phyloP scores from a whole-genome alignment of 2,888 invertebrate genomes.

The Tachystola acroxantha region DNA sequence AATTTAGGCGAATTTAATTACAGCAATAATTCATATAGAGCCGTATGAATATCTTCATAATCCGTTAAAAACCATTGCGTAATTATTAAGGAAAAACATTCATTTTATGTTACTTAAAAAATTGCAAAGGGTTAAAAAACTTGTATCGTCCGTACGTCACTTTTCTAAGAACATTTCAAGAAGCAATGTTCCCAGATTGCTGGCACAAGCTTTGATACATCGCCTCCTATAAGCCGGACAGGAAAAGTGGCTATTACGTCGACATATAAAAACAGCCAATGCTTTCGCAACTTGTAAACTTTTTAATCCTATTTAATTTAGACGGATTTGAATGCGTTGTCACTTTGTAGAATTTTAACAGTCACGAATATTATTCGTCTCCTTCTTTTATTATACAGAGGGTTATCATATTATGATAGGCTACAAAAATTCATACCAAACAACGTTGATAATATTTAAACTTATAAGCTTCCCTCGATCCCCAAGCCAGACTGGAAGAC shows the following conservation, averaged over 20 bases:
- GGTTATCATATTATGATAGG: too few relatives aligned
- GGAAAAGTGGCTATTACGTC: conserved; percentile 28
- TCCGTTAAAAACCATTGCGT: too few relatives aligned
- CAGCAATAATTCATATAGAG: too few relatives aligned
- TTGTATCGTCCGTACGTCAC: conserved; percentile 1
- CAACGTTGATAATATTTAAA: too few relatives aligned
- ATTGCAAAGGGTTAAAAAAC: neutral
- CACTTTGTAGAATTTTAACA: too few relatives aligned
- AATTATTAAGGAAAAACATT: neutral
- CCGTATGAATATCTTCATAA: too few relatives aligned
- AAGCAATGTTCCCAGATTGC: conserved; percentile 15
- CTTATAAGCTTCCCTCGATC: too few relatives aligned
- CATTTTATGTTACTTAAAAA: neutral
- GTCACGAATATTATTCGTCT: too few relatives aligned
- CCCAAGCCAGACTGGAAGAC: too few relatives aligned
- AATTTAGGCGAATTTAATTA: too few relatives aligned
- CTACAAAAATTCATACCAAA: too few relatives aligned
- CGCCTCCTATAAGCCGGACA: conserved; percentile 24
- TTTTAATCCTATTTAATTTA: neutral
- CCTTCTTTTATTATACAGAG: too few relatives aligned
- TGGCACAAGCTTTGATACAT: conserved; percentile 21
- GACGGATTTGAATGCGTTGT: neutral
- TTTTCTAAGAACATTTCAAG: conserved; percentile 24
- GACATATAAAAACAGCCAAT: conserved; percentile 15
- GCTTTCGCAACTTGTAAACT: neutral